These are phyloP conservation scores for Panagrolaimus sp. DNA, from an alignment of 1,140 invertebrate species.

Conservation along the genomic window DNA sequence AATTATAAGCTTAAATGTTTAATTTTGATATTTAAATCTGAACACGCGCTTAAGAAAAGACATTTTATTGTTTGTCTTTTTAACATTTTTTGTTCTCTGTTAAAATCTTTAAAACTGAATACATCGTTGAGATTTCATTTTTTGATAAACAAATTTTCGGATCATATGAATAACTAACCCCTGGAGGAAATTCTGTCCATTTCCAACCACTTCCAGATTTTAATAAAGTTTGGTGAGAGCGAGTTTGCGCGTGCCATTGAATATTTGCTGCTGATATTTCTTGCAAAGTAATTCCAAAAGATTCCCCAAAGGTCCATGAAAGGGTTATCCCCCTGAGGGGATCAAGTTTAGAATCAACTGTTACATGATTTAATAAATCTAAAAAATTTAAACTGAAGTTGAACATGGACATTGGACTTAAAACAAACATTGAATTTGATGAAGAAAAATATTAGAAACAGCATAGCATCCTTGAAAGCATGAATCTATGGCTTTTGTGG, in stretches of 20 bases:
- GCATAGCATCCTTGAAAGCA: constrained; percentile 47
- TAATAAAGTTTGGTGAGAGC: background rate
- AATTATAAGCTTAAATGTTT: too few species aligned
- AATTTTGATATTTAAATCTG: too few species aligned
- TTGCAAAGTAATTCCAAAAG: constrained; percentile 28
- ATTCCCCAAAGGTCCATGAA: constrained; percentile 44
- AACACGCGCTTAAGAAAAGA: too few species aligned
- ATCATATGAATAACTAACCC: background rate
- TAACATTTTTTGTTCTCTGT: too few species aligned
- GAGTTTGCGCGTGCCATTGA: constrained; percentile 40
- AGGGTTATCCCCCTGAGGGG: constrained; percentile 28
- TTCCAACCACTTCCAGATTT: constrained; percentile 31
- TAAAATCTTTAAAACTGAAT: too few species aligned
- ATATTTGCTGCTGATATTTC: constrained; percentile 42
- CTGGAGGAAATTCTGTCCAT: constrained; percentile 32
- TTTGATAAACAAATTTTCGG: too few species aligned
- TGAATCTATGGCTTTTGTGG: constrained; percentile 22
- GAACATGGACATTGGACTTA: background rate
- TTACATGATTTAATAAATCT: constrained; percentile 41
- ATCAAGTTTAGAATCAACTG: constrained; percentile 37
- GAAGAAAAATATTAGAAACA: constrained; percentile 41
- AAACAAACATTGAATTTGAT: constrained; percentile 43
- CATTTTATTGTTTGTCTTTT: too few species aligned
- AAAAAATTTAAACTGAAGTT: constrained; percentile 6
- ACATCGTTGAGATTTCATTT: too few species aligned